Evolutionary conservation across 2,113 vertebrate species (phyloP).

Genomic region (Galbula dea): DNA sequence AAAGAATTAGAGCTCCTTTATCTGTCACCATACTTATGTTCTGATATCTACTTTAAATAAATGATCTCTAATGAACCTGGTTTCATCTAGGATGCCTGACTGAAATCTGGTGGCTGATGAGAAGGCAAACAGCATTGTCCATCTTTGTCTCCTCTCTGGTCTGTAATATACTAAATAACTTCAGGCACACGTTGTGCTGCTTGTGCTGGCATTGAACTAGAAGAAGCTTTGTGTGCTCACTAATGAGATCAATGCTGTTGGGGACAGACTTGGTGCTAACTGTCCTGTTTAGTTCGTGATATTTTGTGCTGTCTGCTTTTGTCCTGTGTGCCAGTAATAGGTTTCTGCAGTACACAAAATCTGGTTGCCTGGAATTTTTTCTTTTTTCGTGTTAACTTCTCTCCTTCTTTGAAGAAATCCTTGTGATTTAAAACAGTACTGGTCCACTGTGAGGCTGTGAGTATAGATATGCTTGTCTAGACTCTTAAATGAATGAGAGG

Average conservation of each 20-base stretch:
- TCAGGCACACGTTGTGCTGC: background rate
- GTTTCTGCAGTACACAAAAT: background rate
- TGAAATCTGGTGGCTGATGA: background rate
- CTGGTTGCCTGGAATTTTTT: background rate
- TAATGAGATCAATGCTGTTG: background rate
- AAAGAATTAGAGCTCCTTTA: background rate
- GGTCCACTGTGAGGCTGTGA: background rate
- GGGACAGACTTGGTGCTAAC: background rate
- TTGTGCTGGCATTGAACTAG: background rate
- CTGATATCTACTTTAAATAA: background rate
- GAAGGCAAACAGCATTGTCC: background rate
- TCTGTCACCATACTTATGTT: background rate
- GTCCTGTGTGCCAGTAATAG: background rate
- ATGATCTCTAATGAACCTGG: background rate
- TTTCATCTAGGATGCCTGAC: background rate
- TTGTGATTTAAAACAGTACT: background rate
- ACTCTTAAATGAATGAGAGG: background rate
- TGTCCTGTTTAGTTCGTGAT: background rate
- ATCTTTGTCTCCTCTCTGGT: background rate
- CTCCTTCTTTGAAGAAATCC: background rate
- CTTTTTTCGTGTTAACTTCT: background rate
- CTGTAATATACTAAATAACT: background rate
- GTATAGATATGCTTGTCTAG: background rate
- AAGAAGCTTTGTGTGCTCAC: background rate
- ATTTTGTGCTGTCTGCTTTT: constrained; percentile 6